These are phyloP conservation scores for Euschistus heros DNA, from an alignment of 1,140 invertebrate species.

Conservation along the genomic window DNA sequence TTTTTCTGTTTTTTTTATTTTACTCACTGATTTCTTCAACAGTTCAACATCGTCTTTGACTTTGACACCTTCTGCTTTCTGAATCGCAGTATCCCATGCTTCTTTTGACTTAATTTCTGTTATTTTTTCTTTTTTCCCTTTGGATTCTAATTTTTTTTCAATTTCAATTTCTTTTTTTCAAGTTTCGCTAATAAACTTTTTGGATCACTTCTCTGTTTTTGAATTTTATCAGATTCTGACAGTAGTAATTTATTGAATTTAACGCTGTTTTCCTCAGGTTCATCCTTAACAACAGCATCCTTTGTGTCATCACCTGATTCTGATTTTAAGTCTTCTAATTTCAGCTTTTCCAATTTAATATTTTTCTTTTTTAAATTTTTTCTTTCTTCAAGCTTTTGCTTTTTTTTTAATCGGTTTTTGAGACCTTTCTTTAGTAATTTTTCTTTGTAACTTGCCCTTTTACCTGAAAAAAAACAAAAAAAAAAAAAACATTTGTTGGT, in stretches of 20 bases:
- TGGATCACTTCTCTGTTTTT: slow-evolving; percentile 14
- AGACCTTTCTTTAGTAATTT: slow-evolving; percentile 23
- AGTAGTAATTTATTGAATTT: slow-evolving; percentile 22
- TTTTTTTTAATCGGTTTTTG: slow-evolving; percentile 22
- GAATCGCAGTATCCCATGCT: slow-evolving; percentile 22
- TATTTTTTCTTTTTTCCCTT: slow-evolving; percentile 21
- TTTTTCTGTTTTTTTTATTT: slow-evolving; percentile 19
- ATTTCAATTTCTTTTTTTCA: slow-evolving; percentile 21
- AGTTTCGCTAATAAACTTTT: slow-evolving; percentile 15
- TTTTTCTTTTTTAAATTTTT: slow-evolving; percentile 15
- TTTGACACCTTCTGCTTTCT: slow-evolving; percentile 27
- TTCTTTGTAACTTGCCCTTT: slow-evolving; percentile 16
- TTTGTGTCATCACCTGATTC: background rate
- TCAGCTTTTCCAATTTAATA: background rate
- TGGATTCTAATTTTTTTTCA: slow-evolving; percentile 22
- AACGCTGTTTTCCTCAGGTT: background rate
- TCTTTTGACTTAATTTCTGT: slow-evolving; percentile 19
- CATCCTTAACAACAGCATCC: background rate
- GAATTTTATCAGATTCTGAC: background rate
- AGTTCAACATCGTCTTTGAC: slow-evolving; percentile 25
- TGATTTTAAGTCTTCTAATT: background rate
- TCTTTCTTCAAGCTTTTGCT: slow-evolving; percentile 19
- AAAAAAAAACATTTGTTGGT: background rate
- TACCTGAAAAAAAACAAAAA: slow-evolving; percentile 21
- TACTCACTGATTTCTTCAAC: slow-evolving; percentile 24